Conservation (phyloP, 2,888 invertebrate species). For the Pammene aurita region DNA sequence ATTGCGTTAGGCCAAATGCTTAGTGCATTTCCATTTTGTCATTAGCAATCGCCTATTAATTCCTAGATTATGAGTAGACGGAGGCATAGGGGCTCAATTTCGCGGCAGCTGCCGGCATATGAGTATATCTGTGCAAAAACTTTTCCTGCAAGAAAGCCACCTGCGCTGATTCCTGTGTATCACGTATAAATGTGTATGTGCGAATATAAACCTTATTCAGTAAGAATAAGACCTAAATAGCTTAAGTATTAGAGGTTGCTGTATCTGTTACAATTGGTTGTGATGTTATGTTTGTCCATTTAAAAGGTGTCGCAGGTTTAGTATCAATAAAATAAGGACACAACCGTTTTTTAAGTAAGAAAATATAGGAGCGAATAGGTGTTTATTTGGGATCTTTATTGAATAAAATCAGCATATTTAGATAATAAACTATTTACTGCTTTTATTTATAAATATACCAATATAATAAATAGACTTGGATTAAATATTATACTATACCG, state of each 20-base stretch:
- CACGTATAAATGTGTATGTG: slow-evolving; percentile 5
- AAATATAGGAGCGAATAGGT: not conserved
- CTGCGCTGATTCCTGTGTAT: slow-evolving; percentile 64
- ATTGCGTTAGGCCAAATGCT: slow-evolving; percentile 75
- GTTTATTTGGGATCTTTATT: slow-evolving; percentile 1
- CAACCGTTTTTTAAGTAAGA: not conserved
- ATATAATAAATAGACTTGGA: not conserved
- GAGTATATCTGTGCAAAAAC: slow-evolving; percentile 77
- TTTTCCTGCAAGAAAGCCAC: slow-evolving; percentile 74
- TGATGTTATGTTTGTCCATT: slow-evolving; percentile 31
- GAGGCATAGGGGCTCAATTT: slow-evolving; percentile 80
- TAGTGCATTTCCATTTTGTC: slow-evolving; percentile 76
- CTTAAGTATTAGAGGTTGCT: not conserved
- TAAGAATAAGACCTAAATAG: not conserved
- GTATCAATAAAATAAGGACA: slow-evolving; percentile 14
- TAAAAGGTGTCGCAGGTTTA: slow-evolving; percentile 35
- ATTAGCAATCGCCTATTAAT: slow-evolving; percentile 80
- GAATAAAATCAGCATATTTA: slow-evolving; percentile 1
- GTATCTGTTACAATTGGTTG: slow-evolving; percentile 40
- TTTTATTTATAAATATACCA: not conserved
- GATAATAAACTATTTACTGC: not conserved
- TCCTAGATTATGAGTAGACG: slow-evolving; percentile 75
- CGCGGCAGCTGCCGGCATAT: slow-evolving; percentile 65
- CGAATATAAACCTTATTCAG: slow-evolving; percentile 2
- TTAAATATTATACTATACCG: no score